Conservation (phyloP, 2,797 vertebrate species). For the Catamblyrhynchus diadema region DNA sequence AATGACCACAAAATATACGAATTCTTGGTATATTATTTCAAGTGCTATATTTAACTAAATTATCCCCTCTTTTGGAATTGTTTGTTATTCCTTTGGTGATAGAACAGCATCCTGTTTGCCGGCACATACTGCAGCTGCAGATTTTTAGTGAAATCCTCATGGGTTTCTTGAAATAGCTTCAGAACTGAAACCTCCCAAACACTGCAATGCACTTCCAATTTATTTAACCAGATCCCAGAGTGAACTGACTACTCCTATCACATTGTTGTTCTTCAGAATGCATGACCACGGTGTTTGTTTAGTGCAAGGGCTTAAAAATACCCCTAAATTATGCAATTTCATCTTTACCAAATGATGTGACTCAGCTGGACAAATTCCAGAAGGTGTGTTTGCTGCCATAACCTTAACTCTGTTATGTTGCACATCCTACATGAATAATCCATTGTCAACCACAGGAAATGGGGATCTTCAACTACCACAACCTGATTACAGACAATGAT, state of each 20-base stretch:
- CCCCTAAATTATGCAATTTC: neutral
- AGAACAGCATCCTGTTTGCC: conserved; percentile 66
- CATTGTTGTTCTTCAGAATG: neutral
- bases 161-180: conserved; percentile 57
- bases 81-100: conserved; percentile 67
- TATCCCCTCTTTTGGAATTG: conserved; percentile 53
- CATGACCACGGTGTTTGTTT: neutral
- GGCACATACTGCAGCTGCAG: conserved; percentile 58
- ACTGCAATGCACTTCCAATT: neutral
- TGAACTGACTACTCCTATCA: neutral
- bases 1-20: neutral
- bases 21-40: conserved; percentile 36
- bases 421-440: conserved; percentile 16
- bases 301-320: neutral
- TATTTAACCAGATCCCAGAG: neutral
- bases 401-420: neutral
- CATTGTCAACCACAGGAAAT: conserved; percentile 27
- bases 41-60: conserved; percentile 62
- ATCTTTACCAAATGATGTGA: neutral
- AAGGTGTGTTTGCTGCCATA: neutral
- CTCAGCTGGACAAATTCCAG: neutral
- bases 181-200: neutral
- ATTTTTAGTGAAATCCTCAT: conserved; percentile 46
- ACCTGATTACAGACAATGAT: neutral
- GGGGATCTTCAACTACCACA: neutral